Base-by-base conservation (phyloP, 2,888 invertebrate genomes). In the Himalopsyche anomala region DNA sequence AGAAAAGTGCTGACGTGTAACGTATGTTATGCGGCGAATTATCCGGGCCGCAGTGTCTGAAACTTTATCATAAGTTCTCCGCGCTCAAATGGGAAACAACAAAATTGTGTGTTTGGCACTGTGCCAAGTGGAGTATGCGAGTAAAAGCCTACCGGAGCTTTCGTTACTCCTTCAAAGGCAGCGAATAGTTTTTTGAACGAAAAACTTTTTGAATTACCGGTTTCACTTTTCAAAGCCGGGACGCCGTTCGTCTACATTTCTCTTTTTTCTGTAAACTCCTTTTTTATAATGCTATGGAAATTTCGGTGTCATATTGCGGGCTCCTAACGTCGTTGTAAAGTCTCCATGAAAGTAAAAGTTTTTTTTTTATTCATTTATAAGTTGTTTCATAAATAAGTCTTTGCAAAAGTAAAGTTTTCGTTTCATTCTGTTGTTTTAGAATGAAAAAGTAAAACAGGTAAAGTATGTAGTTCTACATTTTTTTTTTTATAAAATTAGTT, bases 131-230 rank as follows among this genome's bases (percentile, higher is more conserved):
- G 74, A 74, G 36, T 74, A 74, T 38, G 74, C 36, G 36, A 74
- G 74, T 74, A 36, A 74, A 36, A 11, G 74, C 74, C 74, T 74
- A 36, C 74, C 4, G 74, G 6, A 36, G 74, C 74, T 36, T 74
- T 74, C 36, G 19, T 38, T 5, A 36, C 4, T 51, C 51, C 74
- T 19, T 36, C 38, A 74, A 36, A 15, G 74, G 12, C 74, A 15
- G 28, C 28, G 74, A 74, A 74, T 74, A 74, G 74, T 74, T 74
- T 74, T 74, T 74, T 74, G 74, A 74, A 74, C 74, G 74, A 38
- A 74, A 74, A 74, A 74, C 74, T 74, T 74, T 74, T 74, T 38
- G 74, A 74, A 74, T 74, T 74, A 74, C 74, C 74, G 15, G 74
- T 74, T 74, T 74, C 74, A 74, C 74, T 74, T 74, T 74, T 74